These are phyloP conservation scores for Psephotus haematonotus DNA, from an alignment of 2,113 vertebrate genomes.

Conservation along the genomic window DNA sequence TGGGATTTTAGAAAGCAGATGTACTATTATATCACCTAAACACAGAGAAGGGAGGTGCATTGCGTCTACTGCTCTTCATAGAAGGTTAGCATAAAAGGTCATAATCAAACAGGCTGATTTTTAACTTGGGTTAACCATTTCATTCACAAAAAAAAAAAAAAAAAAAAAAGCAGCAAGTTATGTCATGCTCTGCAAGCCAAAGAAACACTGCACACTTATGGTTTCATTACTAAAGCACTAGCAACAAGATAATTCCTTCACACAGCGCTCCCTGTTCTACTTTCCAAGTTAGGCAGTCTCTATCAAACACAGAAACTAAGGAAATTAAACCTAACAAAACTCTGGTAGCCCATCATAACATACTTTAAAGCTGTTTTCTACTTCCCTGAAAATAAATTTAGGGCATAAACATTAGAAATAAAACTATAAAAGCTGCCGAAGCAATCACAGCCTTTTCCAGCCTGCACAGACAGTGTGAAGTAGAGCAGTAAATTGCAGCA, in stretches of 20 bases:
- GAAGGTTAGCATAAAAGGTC: neutral
- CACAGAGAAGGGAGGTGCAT: neutral
- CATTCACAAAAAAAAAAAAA: neutral
- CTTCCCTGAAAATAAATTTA: neutral
- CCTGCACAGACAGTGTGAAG: neutral
- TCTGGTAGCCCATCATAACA: fast-evolving
- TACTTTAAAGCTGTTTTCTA: neutral
- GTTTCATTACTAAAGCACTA: neutral
- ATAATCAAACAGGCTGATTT: neutral
- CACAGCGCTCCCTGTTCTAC: neutral
- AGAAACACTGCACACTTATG: neutral
- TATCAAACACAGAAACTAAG: neutral
- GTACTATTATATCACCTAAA: neutral
- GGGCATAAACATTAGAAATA: neutral
- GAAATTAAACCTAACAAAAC: neutral
- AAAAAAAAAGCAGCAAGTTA: neutral
- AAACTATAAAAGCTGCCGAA: neutral
- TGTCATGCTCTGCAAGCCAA: neutral
- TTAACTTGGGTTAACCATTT: neutral
- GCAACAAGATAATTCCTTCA: neutral
- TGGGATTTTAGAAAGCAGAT: neutral
- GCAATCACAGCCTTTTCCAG: neutral
- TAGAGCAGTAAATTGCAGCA: conserved; percentile 22
- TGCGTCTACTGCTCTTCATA: neutral
- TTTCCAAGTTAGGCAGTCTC: neutral